phyloP scores from a whole-genome alignment of 2,888 invertebrate species.

The Hipparchia semele region DNA sequence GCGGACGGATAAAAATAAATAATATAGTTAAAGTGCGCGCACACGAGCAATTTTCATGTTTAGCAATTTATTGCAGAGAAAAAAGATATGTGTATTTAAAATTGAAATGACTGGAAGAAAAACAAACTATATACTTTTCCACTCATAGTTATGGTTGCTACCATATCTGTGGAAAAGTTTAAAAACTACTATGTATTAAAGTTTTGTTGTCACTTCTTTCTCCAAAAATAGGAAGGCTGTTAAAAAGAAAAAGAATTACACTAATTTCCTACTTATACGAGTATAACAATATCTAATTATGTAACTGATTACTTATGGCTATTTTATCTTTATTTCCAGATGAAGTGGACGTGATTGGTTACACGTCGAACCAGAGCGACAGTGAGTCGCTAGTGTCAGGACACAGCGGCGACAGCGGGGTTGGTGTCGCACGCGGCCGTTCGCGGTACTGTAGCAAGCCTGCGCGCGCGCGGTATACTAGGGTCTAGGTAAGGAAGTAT shows the following conservation, averaged over 20 bases:
- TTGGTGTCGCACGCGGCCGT: slow-evolving; percentile 77
- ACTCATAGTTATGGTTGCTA: background rate
- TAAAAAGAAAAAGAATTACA: too few relatives aligned
- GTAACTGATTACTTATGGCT: background rate
- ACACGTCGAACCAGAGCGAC: slow-evolving; percentile 92
- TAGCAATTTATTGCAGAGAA: background rate
- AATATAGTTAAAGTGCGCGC: background rate
- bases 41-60: background rate
- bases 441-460: slow-evolving; percentile 60
- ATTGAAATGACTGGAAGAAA: background rate
- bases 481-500: slow-evolving; percentile 62
- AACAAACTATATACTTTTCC: background rate
- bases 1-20: background rate
- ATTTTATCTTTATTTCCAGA: slow-evolving; percentile 79
- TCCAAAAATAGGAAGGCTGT: too few relatives aligned
- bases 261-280: too few relatives aligned
- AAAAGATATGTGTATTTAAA: background rate
- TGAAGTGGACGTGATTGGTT: slow-evolving; percentile 93
- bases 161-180: too few relatives aligned
- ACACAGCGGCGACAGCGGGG: slow-evolving; percentile 84
- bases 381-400: slow-evolving; percentile 92
- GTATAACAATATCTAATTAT: too few relatives aligned
- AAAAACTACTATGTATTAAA: background rate
- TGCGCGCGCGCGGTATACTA: slow-evolving; percentile 65
- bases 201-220: background rate